Percentiles rank a stretch among this genome's conserved stretches.
Conservation (phyloP, 2,113 vertebrate genomes). For the Phaetusa simplex region DNA sequence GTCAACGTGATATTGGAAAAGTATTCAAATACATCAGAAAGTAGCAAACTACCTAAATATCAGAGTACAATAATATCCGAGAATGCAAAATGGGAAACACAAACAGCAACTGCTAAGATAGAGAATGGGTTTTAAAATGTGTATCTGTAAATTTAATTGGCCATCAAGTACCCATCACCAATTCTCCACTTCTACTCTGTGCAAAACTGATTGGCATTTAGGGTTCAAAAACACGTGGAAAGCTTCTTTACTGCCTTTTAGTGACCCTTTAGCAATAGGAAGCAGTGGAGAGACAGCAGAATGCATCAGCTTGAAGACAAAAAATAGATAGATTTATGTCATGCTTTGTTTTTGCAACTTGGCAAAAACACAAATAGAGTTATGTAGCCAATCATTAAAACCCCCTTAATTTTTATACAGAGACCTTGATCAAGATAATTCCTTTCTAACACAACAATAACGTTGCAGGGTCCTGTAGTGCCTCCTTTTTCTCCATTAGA, state of each 20-base stretch:
- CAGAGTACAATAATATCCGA: not conserved
- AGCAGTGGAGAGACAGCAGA: not conserved
- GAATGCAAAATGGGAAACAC: not conserved
- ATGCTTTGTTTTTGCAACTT: not conserved
- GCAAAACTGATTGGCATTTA: not conserved
- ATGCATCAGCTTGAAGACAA: conserved; percentile 1
- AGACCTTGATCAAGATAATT: conserved; percentile 39
- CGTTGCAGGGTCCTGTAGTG: not conserved
- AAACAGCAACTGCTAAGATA: not conserved
- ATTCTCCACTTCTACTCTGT: not conserved
- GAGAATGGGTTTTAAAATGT: not conserved
- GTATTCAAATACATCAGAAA: not conserved
- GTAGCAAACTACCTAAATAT: not conserved
- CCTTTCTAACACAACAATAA: not conserved
- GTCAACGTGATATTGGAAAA: not conserved
- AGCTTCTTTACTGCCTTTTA: conserved; percentile 20
- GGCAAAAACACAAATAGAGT: conserved; percentile 51
- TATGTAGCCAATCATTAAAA: conserved; percentile 39
- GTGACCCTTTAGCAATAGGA: not conserved
- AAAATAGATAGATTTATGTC: conserved; percentile 46
- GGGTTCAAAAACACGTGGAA: conserved; percentile 15
- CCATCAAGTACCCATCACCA: not conserved
- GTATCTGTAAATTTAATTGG: not conserved
- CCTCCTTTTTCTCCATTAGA: conserved; percentile 36
- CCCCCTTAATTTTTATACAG: conserved; percentile 39